Percentiles rank a stretch among this genome's conserved stretches.
These are phyloP conservation scores for Chiloscyllium punctatum DNA, from an alignment of 2,797 vertebrate genomes.

Conservation along the genomic window DNA sequence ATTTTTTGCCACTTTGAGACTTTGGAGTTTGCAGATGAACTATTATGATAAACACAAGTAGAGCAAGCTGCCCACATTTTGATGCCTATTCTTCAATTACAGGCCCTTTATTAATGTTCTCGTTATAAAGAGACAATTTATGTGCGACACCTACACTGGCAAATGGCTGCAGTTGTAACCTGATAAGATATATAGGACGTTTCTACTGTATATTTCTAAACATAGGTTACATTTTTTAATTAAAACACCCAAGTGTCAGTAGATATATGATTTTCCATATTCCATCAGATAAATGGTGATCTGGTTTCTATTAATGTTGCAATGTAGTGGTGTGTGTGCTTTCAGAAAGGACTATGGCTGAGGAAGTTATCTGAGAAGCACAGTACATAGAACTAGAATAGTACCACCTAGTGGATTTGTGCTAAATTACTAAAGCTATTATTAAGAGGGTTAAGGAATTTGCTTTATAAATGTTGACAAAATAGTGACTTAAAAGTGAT, in stretches of 20 bases:
- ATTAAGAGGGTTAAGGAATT: background rate
- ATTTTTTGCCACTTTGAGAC: background rate
- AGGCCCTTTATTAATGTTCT: background rate
- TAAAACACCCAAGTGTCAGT: background rate
- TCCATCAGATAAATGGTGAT: background rate
- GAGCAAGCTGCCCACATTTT: background rate
- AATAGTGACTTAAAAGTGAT: background rate
- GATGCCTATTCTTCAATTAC: background rate
- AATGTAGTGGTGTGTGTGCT: background rate
- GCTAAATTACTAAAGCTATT: background rate
- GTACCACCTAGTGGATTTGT: constrained; percentile 16
- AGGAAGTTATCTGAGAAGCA: background rate
- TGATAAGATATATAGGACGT: background rate
- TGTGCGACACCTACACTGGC: background rate
- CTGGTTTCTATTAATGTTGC: background rate
- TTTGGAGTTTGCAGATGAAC: background rate
- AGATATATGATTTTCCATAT: background rate
- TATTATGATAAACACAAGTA: background rate
- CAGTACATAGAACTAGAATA: background rate
- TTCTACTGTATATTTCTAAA: background rate
- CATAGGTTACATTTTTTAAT: background rate
- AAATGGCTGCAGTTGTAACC: background rate
- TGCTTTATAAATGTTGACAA: background rate
- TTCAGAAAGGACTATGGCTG: background rate
- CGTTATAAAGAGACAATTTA: background rate